phyloP scores from a whole-genome alignment of 92 coral and sea anemone species.

The Palythoa grandis region DNA sequence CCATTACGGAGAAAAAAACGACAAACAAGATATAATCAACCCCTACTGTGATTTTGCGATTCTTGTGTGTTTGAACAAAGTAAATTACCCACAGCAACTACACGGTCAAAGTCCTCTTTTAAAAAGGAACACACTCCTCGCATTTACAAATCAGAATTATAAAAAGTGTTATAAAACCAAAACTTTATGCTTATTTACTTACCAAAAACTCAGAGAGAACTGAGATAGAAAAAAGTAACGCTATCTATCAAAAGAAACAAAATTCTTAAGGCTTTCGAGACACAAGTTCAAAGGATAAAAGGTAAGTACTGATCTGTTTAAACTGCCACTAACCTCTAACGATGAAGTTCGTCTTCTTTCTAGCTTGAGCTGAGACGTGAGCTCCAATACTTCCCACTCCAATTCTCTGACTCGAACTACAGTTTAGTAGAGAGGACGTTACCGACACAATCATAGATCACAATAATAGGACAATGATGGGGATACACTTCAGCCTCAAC shows the following conservation, averaged over 20 bases:
- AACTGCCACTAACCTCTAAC: constrained; percentile 68
- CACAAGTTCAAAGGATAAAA: background rate
- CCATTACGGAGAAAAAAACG: too few relatives aligned
- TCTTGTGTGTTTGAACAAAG: too few relatives aligned
- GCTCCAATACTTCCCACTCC: constrained; percentile 73
- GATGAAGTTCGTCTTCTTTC: constrained; percentile 82
- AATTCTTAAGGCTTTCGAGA: background rate
- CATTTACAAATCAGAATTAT: too few relatives aligned
- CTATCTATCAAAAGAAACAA: too few relatives aligned
- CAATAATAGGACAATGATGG: background rate
- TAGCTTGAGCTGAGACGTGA: constrained; percentile 66
- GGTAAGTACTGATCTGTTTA: background rate
- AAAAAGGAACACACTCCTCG: too few relatives aligned
- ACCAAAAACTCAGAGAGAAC: too few relatives aligned
- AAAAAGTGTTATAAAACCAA: too few relatives aligned
- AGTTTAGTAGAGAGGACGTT: background rate
- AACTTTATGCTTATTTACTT: too few relatives aligned
- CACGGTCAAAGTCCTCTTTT: too few relatives aligned
- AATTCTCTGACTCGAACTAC: constrained; percentile 79
- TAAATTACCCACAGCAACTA: too few relatives aligned
- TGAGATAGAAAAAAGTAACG: too few relatives aligned
- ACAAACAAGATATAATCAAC: background rate
- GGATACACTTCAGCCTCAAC: background rate
- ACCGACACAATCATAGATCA: background rate
- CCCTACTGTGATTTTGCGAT: too few relatives aligned